Base-by-base conservation (phyloP, 2,888 invertebrate species). In the Lasioglossum villosulum region DNA sequence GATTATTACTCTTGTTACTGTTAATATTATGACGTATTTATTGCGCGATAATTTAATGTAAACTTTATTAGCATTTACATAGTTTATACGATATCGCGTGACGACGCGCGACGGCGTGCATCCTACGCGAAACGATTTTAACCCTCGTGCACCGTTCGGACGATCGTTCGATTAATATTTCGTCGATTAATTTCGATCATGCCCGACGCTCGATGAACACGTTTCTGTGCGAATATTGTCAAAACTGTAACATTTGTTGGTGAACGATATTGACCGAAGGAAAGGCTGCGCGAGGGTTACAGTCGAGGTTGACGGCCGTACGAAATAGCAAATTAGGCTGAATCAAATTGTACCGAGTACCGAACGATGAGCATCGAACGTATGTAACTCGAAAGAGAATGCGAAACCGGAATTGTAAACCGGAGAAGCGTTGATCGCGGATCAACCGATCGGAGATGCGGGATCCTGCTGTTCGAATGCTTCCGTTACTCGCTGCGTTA, bases 21-120 rank as follows among this genome's bases (percentile, higher is more conserved):
- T 71, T 27, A 71, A 16, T 42, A 71, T 42, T 39, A 71, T n/a
- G n/a, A 37, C 37, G 42, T 30, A 68, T 63, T 63, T 30, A 63
- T 63, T 63, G 63, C 63, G 63, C 63, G 30, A 63, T 63, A 63
- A 63, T 63, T 63, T 63, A 63, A 63, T 63, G 63, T 63, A 30
- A 63, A 63, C 63, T 16, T 63, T 30, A 63, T 63, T 63, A 27
- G 63, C 63, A 63, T 63, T 63, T 63, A 30, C 63, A 63, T 63
- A 63, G 63, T 63, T 63, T 63, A 63, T 63, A 63, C 63, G 30
- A 63, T 30, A 63, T 63, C 6, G 63, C 30, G 63, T 30, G 63
- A 63, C 63, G 63, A 27, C 59, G 59, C 59, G 59, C n/a, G n/a
- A 30, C 63, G 63, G 30, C 6, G 63, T 30, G 63, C 63, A 63